Evolutionary conservation across 2,797 vertebrate species (phyloP), one percentile per base, ranked within the genome.

Genomic region (Microcaecilia unicolor): DNA sequence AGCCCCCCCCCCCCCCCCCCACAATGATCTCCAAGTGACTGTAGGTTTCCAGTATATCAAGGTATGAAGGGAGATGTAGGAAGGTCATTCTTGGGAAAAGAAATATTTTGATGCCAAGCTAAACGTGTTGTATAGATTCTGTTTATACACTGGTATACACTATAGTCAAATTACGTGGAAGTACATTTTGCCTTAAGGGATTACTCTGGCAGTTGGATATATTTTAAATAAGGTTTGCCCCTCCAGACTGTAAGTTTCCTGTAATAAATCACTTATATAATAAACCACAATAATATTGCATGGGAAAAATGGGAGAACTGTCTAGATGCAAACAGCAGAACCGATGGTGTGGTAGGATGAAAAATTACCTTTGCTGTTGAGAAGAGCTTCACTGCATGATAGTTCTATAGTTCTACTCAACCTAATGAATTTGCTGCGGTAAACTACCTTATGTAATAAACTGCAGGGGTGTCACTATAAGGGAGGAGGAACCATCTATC

Each of bases 111-210:
- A 67, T 71, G 70, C 71, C 79, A 80, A 76, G 57, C 52, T 76
- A 73, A 76, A 73, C 76, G 54, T 62, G 59, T 70, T 35, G 50
- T 63, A 55, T 66, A 61, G 67, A 69, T 76, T 74, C 71, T 78
- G 72, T 80, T 81, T 76, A 72, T 66, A 70, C 72, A 76, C 48
- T 76, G 67, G 66, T 72, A 74, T 80, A 69, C 65, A 62, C 62
- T 72, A 71, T 18, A 76, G 67, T 80, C 71, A 76, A 80, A 83
- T 81, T 80, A 79, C 72, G 58, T 67, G 50, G 28, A 67, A 72
- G 72, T 72, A 72, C 64, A 64, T 65, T 74, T 72, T 73, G 61
- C 70, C 76, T 66, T 42, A 18, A 52, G 76, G 77, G 70, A 79
- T 72, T 79, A 44, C 48, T 60, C 62, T 69, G 76, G 68, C 71